Evolutionary conservation across 1,140 invertebrate genomes (phyloP).

Genomic region (Philaenus spumarius): DNA sequence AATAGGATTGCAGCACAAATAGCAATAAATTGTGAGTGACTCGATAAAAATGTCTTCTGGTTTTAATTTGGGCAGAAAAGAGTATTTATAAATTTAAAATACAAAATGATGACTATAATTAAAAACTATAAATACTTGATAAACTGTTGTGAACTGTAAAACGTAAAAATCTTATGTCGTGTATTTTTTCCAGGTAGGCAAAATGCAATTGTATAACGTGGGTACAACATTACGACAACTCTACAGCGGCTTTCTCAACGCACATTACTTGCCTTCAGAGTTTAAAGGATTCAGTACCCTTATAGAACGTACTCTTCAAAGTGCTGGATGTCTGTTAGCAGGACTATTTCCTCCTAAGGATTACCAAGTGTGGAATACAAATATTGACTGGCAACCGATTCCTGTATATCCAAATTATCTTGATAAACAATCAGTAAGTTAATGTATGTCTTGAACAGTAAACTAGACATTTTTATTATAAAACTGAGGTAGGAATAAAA

Average conservation of each 20-base stretch:
- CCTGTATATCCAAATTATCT: slow-evolving; percentile 39
- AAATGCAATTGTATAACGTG: slow-evolving; percentile 1
- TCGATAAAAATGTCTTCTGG: too few species aligned
- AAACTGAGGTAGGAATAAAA: too few species aligned
- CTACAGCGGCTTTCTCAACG: neutral
- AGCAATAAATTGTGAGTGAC: too few species aligned
- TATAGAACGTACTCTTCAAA: slow-evolving; percentile 34
- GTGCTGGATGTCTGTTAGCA: slow-evolving; percentile 71
- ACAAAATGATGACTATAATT: too few species aligned
- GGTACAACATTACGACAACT: neutral
- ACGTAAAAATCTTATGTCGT: too few species aligned
- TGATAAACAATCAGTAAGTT: neutral
- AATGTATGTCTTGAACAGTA: neutral
- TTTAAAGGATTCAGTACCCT: neutral
- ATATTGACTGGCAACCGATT: slow-evolving; percentile 79
- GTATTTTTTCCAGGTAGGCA: neutral
- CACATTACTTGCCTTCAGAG: neutral
- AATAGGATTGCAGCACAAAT: too few species aligned
- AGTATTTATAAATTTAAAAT: too few species aligned
- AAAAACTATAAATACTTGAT: too few species aligned
- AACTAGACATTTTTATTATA: neutral
- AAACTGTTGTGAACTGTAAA: too few species aligned
- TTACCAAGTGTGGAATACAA: slow-evolving; percentile 60
- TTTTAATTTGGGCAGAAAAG: too few species aligned
- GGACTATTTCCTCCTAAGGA: slow-evolving; percentile 70